Evolutionary conservation across 2,113 vertebrate genomes (phyloP), one percentile per base, ranked within the genome.

Genomic region (Miniopterus natalensis): DNA sequence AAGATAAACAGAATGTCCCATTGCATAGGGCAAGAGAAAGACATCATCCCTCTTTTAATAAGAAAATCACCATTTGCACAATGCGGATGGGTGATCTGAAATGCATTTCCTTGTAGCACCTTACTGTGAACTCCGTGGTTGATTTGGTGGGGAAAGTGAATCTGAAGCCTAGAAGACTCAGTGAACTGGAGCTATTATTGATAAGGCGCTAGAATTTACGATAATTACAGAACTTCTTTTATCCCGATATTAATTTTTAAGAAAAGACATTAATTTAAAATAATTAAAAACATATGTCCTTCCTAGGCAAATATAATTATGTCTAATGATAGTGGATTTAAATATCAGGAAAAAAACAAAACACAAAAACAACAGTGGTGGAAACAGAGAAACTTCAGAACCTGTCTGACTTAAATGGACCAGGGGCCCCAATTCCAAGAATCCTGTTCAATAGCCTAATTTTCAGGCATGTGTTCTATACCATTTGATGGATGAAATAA

Each of bases 1-100:
- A 49, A 91, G 59, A 83, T 79, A 90, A 74, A 78, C 47, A 63
- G 71, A 89, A 88, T 40, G 57, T 80, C 18, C 57, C 53, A 17
- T 25, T 36, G 6, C 4, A 40, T 8, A 84, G 1, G 5, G 25
- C 59, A 25, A 90, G 6, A 18, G 5, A 95, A 90, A 84, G 1
- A 42, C 80, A 1, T 55, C 47, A 7, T 31, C 59, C 10, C 55
- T 42, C 20, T 63, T 89, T 84, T 40, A 74, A 29, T 15, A 75
- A 59, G 20, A 71, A 88, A 20, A 7, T 57, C 65, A 31, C 13
- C 9, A 77, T 70, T 93, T 84, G 36, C 2, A 70, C 1, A 61
- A 63, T 25, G 5, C 57, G 3, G 2, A 4, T 6, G 6, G 23
- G 14, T 36, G 23, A 61, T 14, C 17, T 57, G 21, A 73, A 94